Evolutionary conservation across 2,113 vertebrate genomes (phyloP), one percentile per base, ranked within the genome.

Genomic region (Paratilapia polleni): DNA sequence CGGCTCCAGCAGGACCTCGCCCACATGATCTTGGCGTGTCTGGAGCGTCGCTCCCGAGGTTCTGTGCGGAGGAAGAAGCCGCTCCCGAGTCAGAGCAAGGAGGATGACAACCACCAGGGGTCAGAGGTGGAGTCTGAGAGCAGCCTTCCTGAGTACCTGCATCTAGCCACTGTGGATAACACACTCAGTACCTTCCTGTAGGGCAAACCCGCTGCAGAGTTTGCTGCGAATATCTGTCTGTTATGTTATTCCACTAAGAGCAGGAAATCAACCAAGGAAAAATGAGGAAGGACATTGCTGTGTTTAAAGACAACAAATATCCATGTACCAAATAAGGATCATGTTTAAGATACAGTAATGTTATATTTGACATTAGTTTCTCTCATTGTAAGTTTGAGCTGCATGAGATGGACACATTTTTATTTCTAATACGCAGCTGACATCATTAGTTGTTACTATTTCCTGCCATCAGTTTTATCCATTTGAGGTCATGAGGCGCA

Each of bases 1-100:
- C 95, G 96, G 43, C 95, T 99, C 76, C 98, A 98, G 77, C 95
- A 97, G 47, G 96, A 99, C 56, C 97, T 99, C 82, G 97, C 97
- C 41, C 93, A 98, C 77, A 98, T 97, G 97, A 97, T 98, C 77
- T 93, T 95, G 56, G 86, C 13, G 2, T 97, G 95, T 81, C 94
- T 98, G 88, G 95, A 97, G 94, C 96, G 94, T 47, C 96, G 97
- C 52, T 92, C 96, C 81, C 93, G 80, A 0, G 83, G 94, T 2
- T 96, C 91, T 1, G 82, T 94, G 60, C 90, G 88, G 78, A 93
- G 70, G 20, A 93, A 6, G 62, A 93, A 92, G 73, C 64, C 68
- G 1, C 85, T 86, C 7, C 17, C 56, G 4, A 47, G 82, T 31
- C 91, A 82, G 56, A 89, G 73, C 54, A 70, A 52, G 13, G 83